phyloP scores from a whole-genome alignment of 2,113 vertebrate genomes.

The Atlantisia rogersi region DNA sequence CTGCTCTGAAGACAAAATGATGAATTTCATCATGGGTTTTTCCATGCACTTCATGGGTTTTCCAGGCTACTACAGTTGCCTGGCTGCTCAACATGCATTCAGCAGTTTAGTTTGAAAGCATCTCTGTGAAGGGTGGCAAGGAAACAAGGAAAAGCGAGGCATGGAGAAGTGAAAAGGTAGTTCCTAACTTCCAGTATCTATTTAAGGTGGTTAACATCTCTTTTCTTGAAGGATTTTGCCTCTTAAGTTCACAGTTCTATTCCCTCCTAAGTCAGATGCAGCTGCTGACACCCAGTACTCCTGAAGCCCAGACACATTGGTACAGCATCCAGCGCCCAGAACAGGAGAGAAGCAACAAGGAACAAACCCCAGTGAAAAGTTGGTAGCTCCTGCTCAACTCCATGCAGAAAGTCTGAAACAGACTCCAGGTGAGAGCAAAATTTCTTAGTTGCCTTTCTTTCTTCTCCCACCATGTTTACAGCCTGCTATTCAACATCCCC shows the following conservation, averaged over 20 bases:
- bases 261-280: neutral
- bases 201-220: neutral
- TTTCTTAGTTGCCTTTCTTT: neutral
- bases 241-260: neutral
- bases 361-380: neutral
- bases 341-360: neutral
- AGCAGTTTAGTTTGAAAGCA: constrained; percentile 35
- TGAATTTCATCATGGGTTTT: neutral
- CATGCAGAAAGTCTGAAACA: neutral
- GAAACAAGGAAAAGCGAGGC: neutral
- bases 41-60: constrained; percentile 24
- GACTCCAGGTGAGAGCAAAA: neutral
- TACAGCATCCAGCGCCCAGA: neutral
- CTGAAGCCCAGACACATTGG: neutral
- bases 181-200: neutral
- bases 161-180: neutral
- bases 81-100: constrained; percentile 12
- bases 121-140: neutral
- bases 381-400: neutral
- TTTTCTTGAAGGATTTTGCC: neutral
- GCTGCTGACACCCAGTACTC: neutral
- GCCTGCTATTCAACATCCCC: neutral
- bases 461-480: neutral
- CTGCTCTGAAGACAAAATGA: constrained; percentile 21
- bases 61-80: neutral